These are phyloP conservation scores for Trissolcus brochymenae DNA, from an alignment of 2,888 invertebrate genomes.

Conservation along the genomic window DNA sequence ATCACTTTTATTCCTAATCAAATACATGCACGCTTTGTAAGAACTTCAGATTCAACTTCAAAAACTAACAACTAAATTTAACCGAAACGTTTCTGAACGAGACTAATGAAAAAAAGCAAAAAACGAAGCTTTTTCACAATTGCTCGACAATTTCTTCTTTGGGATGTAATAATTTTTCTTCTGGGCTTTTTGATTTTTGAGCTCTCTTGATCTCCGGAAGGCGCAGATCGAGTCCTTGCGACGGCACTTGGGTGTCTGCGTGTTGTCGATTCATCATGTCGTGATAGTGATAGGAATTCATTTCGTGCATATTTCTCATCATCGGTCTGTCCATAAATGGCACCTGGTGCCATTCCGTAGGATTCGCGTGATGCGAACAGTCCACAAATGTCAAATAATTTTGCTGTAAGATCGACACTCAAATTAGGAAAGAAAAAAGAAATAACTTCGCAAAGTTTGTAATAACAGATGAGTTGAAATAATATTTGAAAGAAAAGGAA, in stretches of 20 bases:
- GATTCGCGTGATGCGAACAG: conserved; percentile 61
- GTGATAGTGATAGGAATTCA: conserved; percentile 47
- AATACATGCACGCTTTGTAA: too few relatives aligned
- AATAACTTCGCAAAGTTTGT: too few relatives aligned
- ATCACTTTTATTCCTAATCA: too few relatives aligned
- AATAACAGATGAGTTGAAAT: neutral
- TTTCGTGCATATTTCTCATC: conserved; percentile 54
- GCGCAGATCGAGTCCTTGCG: conserved; percentile 39
- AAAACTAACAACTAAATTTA: neutral
- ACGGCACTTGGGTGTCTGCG: neutral
- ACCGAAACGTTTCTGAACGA: too few relatives aligned
- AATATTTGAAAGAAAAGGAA: neutral
- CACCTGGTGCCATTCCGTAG: conserved; percentile 61
- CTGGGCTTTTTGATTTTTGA: conserved; percentile 3
- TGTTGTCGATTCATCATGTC: neutral
- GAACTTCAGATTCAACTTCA: neutral
- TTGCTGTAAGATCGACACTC: conserved; percentile 56
- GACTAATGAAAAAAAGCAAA: neutral
- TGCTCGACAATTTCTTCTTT: conserved; percentile 16
- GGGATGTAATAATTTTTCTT: neutral
- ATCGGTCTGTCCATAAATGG: conserved; percentile 42
- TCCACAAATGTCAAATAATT: conserved; percentile 66
- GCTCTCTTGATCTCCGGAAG: conserved; percentile 39
- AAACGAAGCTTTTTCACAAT: conserved; percentile 10
- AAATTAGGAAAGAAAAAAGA: too few relatives aligned